These are phyloP conservation scores for Mormyrus iriodes DNA, from an alignment of 2,113 vertebrate genomes.

Conservation along the genomic window DNA sequence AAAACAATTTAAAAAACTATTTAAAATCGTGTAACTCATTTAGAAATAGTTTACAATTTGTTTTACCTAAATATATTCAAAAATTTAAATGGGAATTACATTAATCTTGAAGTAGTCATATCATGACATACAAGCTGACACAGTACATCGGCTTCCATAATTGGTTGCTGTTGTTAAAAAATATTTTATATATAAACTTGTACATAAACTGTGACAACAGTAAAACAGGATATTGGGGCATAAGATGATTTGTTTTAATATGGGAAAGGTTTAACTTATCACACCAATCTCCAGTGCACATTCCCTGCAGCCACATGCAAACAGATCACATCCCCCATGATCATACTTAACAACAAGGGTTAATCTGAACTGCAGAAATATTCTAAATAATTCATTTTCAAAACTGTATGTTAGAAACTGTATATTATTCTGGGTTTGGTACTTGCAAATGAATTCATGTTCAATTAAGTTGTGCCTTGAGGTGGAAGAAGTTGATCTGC, in stretches of 20 bases:
- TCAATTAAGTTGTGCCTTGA: neutral
- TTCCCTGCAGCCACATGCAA: neutral
- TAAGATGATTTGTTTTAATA: neutral
- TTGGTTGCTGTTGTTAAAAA: neutral
- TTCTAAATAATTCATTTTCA: neutral
- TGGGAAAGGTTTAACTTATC: neutral
- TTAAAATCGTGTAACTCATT: too few relatives aligned
- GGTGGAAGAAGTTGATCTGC: neutral
- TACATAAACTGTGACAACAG: neutral
- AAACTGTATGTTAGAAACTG: neutral
- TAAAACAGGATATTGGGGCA: neutral
- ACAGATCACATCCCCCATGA: neutral
- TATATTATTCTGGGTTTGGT: neutral
- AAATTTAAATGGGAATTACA: neutral
- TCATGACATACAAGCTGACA: neutral
- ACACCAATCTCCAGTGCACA: neutral
- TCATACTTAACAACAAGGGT: neutral
- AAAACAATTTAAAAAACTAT: too few relatives aligned
- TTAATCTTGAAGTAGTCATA: neutral
- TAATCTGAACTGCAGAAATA: neutral
- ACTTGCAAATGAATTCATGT: neutral
- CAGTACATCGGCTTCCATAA: neutral
- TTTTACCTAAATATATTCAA: neutral
- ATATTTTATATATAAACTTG: neutral
- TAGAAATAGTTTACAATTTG: too few relatives aligned